Base-by-base conservation (phyloP, 30 jellyfish, hydroid and myxozoan species). In the Cassiopea andromeda region DNA sequence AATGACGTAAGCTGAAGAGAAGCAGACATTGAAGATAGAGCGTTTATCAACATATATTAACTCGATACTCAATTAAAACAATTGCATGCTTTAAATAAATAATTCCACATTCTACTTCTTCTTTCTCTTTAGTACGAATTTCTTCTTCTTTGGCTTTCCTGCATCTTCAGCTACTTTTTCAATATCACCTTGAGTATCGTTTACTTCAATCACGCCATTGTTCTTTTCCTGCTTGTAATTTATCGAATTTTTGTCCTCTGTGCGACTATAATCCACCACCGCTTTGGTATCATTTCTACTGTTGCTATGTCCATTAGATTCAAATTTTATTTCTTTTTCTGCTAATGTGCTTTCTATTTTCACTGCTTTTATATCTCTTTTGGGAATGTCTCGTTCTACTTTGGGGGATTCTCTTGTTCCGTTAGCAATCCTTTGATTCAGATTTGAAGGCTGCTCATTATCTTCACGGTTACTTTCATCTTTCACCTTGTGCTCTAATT, bases 71-170 rank as follows among this genome's bases (percentile, higher is more conserved):
- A 54, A 27, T 2, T 70, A 43, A 18, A 70, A 70, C 38, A 18
- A 15, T 43, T 16, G 79, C 79, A 70, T 70, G 2, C 79, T 18
- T 19, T 70, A 70, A 70, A 19, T n/a, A 4, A 5, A 17, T 43
- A 70, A 48, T 49, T 77, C 74, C 60, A 10, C 80, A 80, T 6
- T 66, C 66, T 80, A 60, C 86, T 69, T 87, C 94, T 78, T 87
- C 54, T 87, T 86, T 69, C 89, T 68, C 69, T 68, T 87, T 86
- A 87, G 75, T 8, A 87, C 94, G 48, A 87, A 87, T 76, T 87
- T 87, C 94, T 87, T 87, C 86, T 87, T 87, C 72, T 87, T 87
- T 14, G 60, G 80, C 45, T 69, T 83, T 14, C 13, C 45, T 0
- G 64, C 77, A 18, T 85, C 60, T 16, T 47, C 78, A 48, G 49